Evolutionary conservation across 2,113 vertebrate species (phyloP).

Genomic region (Hystrix cristata): DNA sequence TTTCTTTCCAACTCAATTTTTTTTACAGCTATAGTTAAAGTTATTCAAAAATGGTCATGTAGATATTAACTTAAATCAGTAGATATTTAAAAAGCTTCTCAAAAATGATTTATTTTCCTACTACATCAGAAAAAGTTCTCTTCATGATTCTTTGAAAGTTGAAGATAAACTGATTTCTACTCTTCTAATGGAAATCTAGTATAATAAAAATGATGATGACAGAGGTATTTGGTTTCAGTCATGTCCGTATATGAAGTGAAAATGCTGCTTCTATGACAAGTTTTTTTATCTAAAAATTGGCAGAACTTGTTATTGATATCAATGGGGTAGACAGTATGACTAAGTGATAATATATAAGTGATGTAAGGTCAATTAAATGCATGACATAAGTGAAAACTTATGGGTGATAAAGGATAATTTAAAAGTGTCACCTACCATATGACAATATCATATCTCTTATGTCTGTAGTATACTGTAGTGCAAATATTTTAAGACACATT

Average conservation of each 20-base stretch:
- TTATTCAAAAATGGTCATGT: slow-evolving; percentile 67
- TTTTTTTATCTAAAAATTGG: background rate
- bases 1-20: background rate
- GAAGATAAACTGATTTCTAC: slow-evolving; percentile 25
- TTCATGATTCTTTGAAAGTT: slow-evolving; percentile 5
- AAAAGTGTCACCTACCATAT: slow-evolving; percentile 27
- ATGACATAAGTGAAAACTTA: slow-evolving; percentile 53
- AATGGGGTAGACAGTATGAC: background rate
- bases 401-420: slow-evolving; percentile 21
- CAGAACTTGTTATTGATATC: slow-evolving; percentile 38
- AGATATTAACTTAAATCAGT: background rate
- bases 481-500: background rate
- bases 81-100: background rate
- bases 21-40: slow-evolving; percentile 29
- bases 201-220: slow-evolving; percentile 32
- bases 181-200: background rate
- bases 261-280: background rate
- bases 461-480: background rate
- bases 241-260: background rate
- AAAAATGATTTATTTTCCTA: slow-evolving; percentile 25
- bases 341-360: slow-evolving; percentile 54
- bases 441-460: background rate
- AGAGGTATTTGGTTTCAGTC: background rate
- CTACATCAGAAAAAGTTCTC: background rate
- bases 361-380: slow-evolving; percentile 30